Conservation (phyloP, 1,140 invertebrate species). For the Anastrepha obliqua region DNA sequence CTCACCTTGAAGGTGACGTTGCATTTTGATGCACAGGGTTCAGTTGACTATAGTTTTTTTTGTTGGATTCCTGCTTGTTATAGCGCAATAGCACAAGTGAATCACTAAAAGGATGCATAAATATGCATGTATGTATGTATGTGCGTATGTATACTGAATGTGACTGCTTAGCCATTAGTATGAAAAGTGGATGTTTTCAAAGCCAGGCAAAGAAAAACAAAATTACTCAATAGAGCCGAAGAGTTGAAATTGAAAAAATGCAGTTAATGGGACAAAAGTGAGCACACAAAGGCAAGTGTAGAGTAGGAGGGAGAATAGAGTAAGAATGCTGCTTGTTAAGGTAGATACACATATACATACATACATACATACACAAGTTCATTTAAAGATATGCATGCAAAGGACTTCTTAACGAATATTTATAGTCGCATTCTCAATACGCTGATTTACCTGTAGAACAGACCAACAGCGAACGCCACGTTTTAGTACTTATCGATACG, state of each 20-base stretch:
- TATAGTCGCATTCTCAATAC: constrained; percentile 30
- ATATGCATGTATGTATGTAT: background rate
- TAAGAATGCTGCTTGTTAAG: constrained; percentile 7
- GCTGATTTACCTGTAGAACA: constrained; percentile 41
- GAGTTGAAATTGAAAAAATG: background rate
- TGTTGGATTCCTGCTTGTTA: background rate
- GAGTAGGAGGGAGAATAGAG: background rate
- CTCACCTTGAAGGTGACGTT: constrained; percentile 6
- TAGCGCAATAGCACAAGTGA: constrained; percentile 9
- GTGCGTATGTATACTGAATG: background rate
- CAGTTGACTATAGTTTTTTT: too few species aligned
- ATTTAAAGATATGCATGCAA: background rate
- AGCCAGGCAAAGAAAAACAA: constrained; percentile 28
- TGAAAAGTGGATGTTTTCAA: constrained; percentile 17
- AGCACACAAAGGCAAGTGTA: background rate
- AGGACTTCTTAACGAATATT: constrained; percentile 40
- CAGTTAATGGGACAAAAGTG: constrained; percentile 21
- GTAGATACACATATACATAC: background rate
- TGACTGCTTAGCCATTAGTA: background rate
- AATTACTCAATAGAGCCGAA: constrained; percentile 31
- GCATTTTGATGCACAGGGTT: constrained; percentile 1
- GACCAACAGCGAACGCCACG: background rate
- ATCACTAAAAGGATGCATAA: constrained; percentile 27
- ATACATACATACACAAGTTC: background rate
- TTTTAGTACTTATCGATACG: background rate